Percentiles rank a stretch among this genome's conserved stretches.
Conservation (phyloP, 2,113 vertebrate genomes). For the Xyrauchen texanus region DNA sequence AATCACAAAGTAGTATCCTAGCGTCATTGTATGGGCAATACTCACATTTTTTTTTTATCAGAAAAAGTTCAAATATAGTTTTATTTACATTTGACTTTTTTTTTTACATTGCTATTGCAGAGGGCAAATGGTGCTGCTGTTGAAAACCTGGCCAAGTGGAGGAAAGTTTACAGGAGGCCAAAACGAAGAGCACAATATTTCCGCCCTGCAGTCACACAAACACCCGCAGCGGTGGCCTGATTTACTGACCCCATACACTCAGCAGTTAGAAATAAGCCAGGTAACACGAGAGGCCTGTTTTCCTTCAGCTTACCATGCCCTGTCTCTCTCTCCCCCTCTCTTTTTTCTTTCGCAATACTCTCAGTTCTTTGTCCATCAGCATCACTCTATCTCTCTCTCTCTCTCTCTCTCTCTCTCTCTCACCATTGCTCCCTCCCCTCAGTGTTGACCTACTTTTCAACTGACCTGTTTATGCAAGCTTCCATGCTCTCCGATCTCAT, state of each 20-base stretch:
- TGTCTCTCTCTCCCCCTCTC: background rate
- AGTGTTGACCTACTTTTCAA: constrained; percentile 74
- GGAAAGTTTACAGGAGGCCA: constrained; percentile 8
- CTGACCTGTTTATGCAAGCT: constrained; percentile 71
- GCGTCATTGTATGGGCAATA: no score
- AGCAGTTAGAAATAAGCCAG: constrained; percentile 48
- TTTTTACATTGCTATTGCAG: no score
- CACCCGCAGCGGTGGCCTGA: constrained; percentile 45
- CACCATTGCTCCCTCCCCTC: constrained; percentile 31
- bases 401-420: constrained; percentile 18
- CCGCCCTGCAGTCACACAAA: background rate
- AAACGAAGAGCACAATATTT: background rate
- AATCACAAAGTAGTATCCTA: no score
- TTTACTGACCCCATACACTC: background rate
- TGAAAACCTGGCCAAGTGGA: background rate
- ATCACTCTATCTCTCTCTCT: background rate
- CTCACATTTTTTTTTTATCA: no score
- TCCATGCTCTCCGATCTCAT: constrained; percentile 53
- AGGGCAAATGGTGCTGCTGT: background rate
- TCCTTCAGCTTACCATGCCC: constrained; percentile 48
- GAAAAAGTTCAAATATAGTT: no score
- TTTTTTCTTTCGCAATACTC: constrained; percentile 28
- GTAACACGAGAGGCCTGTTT: constrained; percentile 62
- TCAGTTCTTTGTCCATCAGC: background rate
- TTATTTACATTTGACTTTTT: background rate